A percentile compares a stretch with the other conserved stretches of the same genome.
These are phyloP conservation scores for Phrynocephalus guinanensis DNA, from an alignment of 2,797 vertebrate genomes.

Conservation along the genomic window DNA sequence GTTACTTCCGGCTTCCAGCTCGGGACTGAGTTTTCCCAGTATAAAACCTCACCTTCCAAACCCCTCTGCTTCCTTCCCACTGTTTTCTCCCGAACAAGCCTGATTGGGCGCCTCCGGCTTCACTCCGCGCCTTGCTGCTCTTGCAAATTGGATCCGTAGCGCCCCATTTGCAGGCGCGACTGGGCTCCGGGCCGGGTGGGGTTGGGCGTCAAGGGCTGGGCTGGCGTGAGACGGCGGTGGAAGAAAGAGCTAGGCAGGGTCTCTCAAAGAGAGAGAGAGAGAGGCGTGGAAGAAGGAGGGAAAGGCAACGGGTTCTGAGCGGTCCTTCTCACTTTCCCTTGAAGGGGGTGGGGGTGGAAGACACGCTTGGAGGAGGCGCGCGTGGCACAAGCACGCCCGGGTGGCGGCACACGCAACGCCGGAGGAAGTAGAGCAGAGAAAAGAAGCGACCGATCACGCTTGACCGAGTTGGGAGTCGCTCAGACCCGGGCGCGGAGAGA, in stretches of 20 bases:
- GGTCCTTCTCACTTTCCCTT: not conserved
- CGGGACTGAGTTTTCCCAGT: too few relatives aligned
- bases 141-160: constrained; percentile 18
- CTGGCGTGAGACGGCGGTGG: not conserved
- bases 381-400: not conserved
- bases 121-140: constrained; percentile 8
- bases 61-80: too few relatives aligned
- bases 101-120: not conserved
- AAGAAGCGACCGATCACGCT: constrained; percentile 10
- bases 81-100: not conserved
- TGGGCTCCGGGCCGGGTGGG: not conserved
- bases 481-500: not conserved
- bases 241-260: not conserved
- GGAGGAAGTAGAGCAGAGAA: constrained; percentile 26
- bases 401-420: not conserved
- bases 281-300: not conserved
- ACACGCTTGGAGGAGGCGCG: not conserved
- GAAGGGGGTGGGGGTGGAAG: not conserved
- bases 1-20: not conserved
- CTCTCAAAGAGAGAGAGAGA: not conserved
- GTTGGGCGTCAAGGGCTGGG: not conserved
- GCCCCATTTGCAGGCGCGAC: not conserved
- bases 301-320: too few relatives aligned
- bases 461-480: constrained; percentile 1
- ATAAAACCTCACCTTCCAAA: too few relatives aligned